Conservation (phyloP, 1,140 invertebrate genomes). For the Lineus longissimus region DNA sequence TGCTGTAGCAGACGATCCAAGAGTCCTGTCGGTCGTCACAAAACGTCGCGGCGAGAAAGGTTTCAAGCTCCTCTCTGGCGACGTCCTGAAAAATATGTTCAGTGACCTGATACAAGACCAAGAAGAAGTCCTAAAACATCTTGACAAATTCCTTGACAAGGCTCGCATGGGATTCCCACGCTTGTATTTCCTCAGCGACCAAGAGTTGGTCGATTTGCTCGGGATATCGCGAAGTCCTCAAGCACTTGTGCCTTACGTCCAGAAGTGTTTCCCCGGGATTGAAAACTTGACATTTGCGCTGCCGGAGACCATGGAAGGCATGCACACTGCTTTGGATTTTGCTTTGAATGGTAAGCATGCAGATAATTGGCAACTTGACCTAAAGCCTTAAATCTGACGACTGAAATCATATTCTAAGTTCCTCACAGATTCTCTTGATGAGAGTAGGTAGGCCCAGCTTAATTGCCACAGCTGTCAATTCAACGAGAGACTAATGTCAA, state of each 20-base stretch:
- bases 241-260: conserved; percentile 40
- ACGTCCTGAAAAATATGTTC: conserved; percentile 37
- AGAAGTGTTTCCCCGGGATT: conserved; percentile 48
- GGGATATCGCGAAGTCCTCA: conserved; percentile 47
- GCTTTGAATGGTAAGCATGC: conserved; percentile 43
- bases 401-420: no score
- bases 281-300: conserved; percentile 37
- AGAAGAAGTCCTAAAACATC: conserved; percentile 46
- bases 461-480: no score
- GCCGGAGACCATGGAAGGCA: conserved; percentile 32
- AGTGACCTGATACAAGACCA: conserved; percentile 30
- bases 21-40: conserved; percentile 43
- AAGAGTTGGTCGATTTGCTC: conserved; percentile 45
- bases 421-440: no score
- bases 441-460: no score
- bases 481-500: no score
- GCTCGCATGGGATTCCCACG: conserved; percentile 42
- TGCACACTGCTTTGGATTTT: conserved; percentile 41
- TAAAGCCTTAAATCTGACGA: no score
- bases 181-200: conserved; percentile 50
- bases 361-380: neutral
- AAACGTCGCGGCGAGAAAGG: conserved; percentile 45
- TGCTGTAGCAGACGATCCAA: conserved; percentile 43
- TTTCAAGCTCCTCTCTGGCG: conserved; percentile 47
- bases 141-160: conserved; percentile 34